Conservation (phyloP, 2,888 invertebrate species). For the Serrognathus titanus region DNA sequence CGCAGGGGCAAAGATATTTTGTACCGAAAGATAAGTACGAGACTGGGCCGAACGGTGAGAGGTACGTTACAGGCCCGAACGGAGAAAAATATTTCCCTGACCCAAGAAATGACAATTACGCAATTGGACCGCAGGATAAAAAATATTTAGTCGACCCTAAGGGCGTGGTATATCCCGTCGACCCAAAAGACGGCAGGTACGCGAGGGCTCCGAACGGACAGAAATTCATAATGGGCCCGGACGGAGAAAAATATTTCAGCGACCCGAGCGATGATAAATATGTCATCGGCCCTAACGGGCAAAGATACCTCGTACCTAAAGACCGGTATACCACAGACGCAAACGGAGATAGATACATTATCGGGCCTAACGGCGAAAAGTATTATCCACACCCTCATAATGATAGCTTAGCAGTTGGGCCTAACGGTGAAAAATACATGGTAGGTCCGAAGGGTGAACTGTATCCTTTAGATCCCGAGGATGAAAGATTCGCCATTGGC, state of each 20-base stretch:
- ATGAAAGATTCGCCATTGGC: conserved; percentile 12
- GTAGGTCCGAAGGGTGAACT: conserved; percentile 8
- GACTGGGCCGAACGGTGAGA: conserved; percentile 12
- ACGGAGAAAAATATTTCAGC: conserved; percentile 11
- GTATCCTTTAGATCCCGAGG: conserved; percentile 9
- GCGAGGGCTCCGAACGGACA: conserved; percentile 10
- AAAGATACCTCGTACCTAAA: conserved; percentile 11
- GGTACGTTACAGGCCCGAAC: conserved; percentile 9
- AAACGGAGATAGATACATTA: conserved; percentile 10
- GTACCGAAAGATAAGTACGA: conserved; percentile 10
- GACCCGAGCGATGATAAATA: conserved; percentile 14
- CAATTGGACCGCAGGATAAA: conserved; percentile 7
- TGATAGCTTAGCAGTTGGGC: conserved; percentile 12
- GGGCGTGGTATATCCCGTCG: conserved; percentile 12
- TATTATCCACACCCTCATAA: conserved; percentile 12
- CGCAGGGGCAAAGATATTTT: conserved; percentile 1
- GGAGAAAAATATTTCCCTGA: conserved; percentile 14
- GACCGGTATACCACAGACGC: conserved; percentile 11
- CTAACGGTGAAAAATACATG: conserved; percentile 9
- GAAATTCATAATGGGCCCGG: conserved; percentile 8
- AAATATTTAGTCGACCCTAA: conserved; percentile 9
- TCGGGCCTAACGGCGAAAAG: conserved; percentile 14
- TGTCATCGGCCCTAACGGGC: conserved; percentile 8
- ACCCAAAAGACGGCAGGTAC: conserved; percentile 13
- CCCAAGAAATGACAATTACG: conserved; percentile 14